Base-by-base conservation (phyloP, 1,140 invertebrate genomes). In the Heliconius himera region DNA sequence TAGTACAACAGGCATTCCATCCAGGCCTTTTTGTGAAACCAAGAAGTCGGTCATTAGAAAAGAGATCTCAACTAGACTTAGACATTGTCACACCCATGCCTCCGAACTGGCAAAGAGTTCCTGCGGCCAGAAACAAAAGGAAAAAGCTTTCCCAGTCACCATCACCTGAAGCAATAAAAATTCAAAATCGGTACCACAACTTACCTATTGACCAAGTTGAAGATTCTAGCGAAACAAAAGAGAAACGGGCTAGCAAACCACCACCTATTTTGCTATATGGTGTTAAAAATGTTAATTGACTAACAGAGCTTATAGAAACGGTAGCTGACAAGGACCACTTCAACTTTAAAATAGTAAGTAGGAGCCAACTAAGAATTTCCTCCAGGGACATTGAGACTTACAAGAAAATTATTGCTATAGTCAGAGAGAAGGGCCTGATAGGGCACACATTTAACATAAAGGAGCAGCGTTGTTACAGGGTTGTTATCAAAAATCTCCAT, bases 401-500 rank as follows among this genome's bases (percentile, higher is more conserved):
- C 41, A 83, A 85, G 66, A 80, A 78, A 33, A 33, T 82, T 8
- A 78, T 83, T 16, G 5, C 29, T 13, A 8, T 80, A 8, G 56
- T 83, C 1, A 13, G 80, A 41, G 73, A 76, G 29, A 78, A 83
- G 8, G 79, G 82, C 8, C 76, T 85, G 1, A 85, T 85, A 72
- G 83, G 81, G 2, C 82, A 83, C 71, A 84, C 76, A 26, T 84
- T 83, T 66, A 84, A 81, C 20, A 73, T 16, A 5, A 84, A 83
- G 74, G 80, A 77, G 16, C n/a, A 74, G 9, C 77, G 70, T 16
- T 75, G 49, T 33, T 83, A 46, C 26, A 46, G 83, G 76, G 73
- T 84, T 4, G 84, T 85, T 3, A 85, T 85, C 26, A 81, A 54
- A 82, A 82, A 84, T 56, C 70, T 84, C 0, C 85, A 83, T 20